Evolutionary conservation across 2,797 vertebrate species (phyloP).

Genomic region (Tympanoctomys barrerae): DNA sequence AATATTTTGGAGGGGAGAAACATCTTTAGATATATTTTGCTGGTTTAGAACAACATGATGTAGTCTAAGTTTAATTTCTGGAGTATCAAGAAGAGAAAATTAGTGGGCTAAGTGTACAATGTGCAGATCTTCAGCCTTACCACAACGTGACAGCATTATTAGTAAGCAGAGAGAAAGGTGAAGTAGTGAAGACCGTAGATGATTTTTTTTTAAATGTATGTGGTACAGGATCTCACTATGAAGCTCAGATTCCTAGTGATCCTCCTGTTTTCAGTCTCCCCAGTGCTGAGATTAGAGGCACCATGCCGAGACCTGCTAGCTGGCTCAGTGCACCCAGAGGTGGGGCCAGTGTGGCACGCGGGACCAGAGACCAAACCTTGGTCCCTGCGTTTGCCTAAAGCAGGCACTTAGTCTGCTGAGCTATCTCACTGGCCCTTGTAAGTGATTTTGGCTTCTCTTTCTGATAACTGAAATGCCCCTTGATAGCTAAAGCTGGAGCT

Average conservation of each 20-base stretch:
- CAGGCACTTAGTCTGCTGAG: no score
- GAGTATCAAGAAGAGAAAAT: background rate
- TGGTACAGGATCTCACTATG: no score
- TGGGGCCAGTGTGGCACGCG: no score
- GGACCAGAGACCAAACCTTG: no score
- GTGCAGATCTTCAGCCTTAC: background rate
- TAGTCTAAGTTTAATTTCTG: background rate
- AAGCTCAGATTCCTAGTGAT: no score
- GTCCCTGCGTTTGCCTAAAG: no score
- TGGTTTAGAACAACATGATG: background rate
- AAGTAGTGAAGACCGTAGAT: background rate
- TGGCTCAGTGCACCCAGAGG: no score
- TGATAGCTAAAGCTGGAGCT: background rate
- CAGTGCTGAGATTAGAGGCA: no score
- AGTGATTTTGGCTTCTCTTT: background rate
- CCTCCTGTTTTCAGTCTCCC: no score
- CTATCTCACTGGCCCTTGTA: no score
- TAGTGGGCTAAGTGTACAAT: background rate
- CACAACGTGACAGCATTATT: background rate
- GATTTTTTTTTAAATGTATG: background rate
- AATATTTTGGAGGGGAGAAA: background rate
- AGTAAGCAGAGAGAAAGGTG: background rate
- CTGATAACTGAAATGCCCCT: background rate
- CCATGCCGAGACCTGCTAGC: no score
- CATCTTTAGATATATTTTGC: background rate